Base-by-base conservation (phyloP, 2,888 invertebrate species). In the Asteroscopus sphinx region DNA sequence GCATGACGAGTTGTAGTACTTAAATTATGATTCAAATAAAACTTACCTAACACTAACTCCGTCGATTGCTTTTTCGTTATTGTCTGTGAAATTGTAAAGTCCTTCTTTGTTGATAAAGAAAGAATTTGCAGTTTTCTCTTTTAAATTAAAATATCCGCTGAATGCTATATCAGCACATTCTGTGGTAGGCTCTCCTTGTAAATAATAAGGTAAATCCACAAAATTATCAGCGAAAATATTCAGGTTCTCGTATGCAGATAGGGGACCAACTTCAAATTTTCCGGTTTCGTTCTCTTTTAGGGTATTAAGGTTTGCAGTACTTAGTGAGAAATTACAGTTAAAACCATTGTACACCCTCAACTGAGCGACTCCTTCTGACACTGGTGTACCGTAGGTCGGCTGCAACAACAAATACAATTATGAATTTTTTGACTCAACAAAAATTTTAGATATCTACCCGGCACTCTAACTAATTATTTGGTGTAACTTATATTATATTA, bases 291-390 rank as follows among this genome's bases (percentile, higher is more conserved):
- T 85, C 1, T 65, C 35, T 7, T 58, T 45, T 12, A 21, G 28
- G 8, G 56, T 44, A 54, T 72, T 59, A 1, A 73, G 33, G 45
- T 78, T 71, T 3, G 64, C 71, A 12, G 72, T 73, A 49, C 58
- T 79, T 15, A 95, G 82, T 0, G 90, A 88, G 58, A 95, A 93
- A 55, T 92, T 88, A 74, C 96, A 96, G 26, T 95, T 88, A 76
- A 94, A 93, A 3, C 96, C 96, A 71, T 97, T 97, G 86, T 96
- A 97, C 4, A 97, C 87, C 67, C 97, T 93, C 13, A 97, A 68
- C 76, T 97, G 97, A 0, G 95, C 95, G 17, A 95, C 80, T 0
- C 95, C 96, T 3, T 83, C 75, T 6, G 93, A 76, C 8, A 97
- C 96, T 11, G 96, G 93, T 1, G 91, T 93, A 32, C 92, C 92